Evolutionary conservation across 2,888 invertebrate species (phyloP), one percentile per base, ranked within the genome.

Genomic region (Pantelozetes paolii): DNA sequence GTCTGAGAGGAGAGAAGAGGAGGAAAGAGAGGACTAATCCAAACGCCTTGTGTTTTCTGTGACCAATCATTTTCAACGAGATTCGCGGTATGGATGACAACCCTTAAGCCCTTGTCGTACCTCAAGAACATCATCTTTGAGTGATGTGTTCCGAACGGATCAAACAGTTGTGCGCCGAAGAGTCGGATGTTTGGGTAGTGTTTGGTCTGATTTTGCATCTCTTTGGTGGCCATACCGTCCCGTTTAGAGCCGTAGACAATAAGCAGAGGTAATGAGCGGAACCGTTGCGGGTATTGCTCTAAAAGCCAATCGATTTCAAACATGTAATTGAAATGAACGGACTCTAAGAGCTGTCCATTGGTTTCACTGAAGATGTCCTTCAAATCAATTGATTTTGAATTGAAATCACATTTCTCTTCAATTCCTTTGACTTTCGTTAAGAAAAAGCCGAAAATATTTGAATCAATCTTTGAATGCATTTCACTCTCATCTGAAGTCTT

Each of bases 1-100:
- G 9, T 28, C 67, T 72, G 32, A 62, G 59, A 71, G 3, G 62
- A 42, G 23, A 74, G 71, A 72, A 59, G 62, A 57, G 84, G 85
- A 0, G 90, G 88, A 78, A 94, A 89, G 42, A 85, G 81, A 0
- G 94, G 94, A 80, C 94, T 93, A 40, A 96, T 85, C 96, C 96
- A 96, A 13, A 95, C 83, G 0, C 77, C 77, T 83, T 98, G 96
- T 0, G 94, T 93, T 79, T 94, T 88, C 82, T 95, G 91, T 79
- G 90, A 88, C 97, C 97, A 98, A 82, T 98, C 97, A 77, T 90
- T 89, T 30, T 88, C 85, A 78, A 95, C 90, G 3, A 97, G 84
- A 84, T 98, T 98, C 0, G 96, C 94, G 0, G 96, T 96, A 0
- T 91, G 92, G 42, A 97, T 87, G 0, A 94, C 89, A 8, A 97